A percentile compares a stretch with the other conserved stretches of the same genome.
These are phyloP conservation scores for Uromys caudimaculatus DNA, from an alignment of 2,797 vertebrate species.

Conservation along the genomic window DNA sequence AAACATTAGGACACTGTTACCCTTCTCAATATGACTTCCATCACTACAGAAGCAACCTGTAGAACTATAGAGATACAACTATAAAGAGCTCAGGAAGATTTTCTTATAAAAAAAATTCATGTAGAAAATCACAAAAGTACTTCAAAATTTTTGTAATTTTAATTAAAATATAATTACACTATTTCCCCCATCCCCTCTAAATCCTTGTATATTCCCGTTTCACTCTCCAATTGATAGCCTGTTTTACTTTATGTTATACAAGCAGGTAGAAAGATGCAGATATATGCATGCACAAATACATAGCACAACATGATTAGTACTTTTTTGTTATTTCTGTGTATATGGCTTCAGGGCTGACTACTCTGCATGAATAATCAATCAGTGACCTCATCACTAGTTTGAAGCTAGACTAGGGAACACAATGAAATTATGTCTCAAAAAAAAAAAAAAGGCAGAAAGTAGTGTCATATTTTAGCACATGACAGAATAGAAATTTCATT, in stretches of 20 bases:
- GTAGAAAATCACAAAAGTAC: not conserved
- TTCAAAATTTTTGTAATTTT: not conserved
- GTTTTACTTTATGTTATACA: not conserved
- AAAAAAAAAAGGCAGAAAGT: not conserved
- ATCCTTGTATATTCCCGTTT: not conserved
- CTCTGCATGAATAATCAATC: not conserved
- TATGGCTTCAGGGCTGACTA: not conserved
- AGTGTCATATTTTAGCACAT: not conserved
- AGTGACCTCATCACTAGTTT: not conserved
- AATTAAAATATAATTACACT: not conserved
- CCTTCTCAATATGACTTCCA: not conserved
- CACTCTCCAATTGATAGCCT: not conserved
- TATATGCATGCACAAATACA: not conserved
- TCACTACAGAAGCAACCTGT: not conserved
- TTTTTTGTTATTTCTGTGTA: not conserved
- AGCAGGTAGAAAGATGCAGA: not conserved
- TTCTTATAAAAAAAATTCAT: not conserved
- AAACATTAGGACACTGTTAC: not conserved
- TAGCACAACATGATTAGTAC: not conserved
- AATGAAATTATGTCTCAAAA: not conserved
- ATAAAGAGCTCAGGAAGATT: not conserved
- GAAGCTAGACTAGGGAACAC: not conserved
- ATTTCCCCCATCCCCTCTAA: not conserved
- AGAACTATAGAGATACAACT: accelerated
- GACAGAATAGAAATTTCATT: not conserved